Conservation (phyloP, 2,113 vertebrate species). For the Mesitornis unicolor region DNA sequence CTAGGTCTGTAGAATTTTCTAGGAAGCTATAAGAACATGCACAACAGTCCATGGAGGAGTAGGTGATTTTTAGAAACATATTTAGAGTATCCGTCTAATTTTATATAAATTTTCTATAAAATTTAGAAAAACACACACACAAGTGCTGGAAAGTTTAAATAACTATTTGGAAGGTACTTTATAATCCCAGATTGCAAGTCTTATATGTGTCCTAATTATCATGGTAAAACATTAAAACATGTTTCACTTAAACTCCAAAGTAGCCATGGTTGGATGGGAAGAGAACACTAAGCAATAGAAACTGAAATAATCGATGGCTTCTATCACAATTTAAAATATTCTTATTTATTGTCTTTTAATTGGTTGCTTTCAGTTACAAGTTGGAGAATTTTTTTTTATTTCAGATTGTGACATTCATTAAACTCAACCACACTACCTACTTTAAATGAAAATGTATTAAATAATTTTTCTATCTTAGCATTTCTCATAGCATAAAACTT, state of each 20-base stretch:
- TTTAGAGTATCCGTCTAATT: neutral
- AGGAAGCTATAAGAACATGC: neutral
- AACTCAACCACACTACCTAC: neutral
- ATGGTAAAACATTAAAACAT: neutral
- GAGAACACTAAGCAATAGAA: neutral
- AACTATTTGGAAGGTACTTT: neutral
- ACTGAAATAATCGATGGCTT: neutral
- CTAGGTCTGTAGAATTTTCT: neutral
- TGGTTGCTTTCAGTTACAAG: neutral
- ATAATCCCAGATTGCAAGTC: neutral
- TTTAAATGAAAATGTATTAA: neutral
- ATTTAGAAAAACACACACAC: neutral
- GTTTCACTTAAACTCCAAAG: neutral
- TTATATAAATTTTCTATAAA: neutral
- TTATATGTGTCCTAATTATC: neutral
- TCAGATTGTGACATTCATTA: neutral
- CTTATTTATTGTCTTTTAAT: neutral
- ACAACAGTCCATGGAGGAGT: neutral
- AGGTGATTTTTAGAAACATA: neutral
- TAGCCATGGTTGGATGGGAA: neutral
- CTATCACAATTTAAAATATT: neutral
- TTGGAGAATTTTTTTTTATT: neutral
- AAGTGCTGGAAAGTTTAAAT: neutral
- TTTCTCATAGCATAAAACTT: neutral
- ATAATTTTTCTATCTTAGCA: neutral